Base-by-base conservation (phyloP, 1,140 invertebrate genomes). In the Plectrocnemia conspersa region DNA sequence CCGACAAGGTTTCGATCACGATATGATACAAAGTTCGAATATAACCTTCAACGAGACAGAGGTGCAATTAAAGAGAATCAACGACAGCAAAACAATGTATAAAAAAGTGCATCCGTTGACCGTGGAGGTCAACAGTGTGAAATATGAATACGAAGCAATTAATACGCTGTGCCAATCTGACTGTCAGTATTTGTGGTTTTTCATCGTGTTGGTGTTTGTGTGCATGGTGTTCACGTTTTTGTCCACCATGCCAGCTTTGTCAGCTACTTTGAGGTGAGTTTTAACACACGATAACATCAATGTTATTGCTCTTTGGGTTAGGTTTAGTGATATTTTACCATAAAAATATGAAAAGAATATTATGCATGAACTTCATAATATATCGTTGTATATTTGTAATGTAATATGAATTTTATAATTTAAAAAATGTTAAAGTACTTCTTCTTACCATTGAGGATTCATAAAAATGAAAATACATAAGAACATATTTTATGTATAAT, bases 171-270 rank as follows among this genome's bases (percentile, higher is more conserved):
- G 88, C 63, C 66, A 68, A 3, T 79, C 79, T 1, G 69, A 70
- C 0, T 91, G 88, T 64, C 71, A 71, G 1, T 76, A 79, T 53
- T 66, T 89, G 45, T 81, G 81, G 64, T 64, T 83, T 0, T 89
- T 89, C 68, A 69, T 88, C 2, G 69, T 67, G 0, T 66, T 88
- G 2, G 76, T 85, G 11, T 87, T 88, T 64, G 67, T 85, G 4
- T 74, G 83, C 18, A 87, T 89, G 78, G 75, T 88, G 21, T 82
- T 88, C 63, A 87, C 85, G 0, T 89, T 91, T 65, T 66, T 88
- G 1, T 80, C 82, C 48, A 85, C 84, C 6, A 88, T 89, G 79
- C 88, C 88, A 0, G 83, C 86, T 0, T 68, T 89, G 0, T 83
- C 86, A 0, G 83, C 85, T 2, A 89, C 86, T 0, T 70, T 91